These are phyloP conservation scores for Bagarius yarrelli DNA, from an alignment of 2,113 vertebrate genomes.

Conservation along the genomic window DNA sequence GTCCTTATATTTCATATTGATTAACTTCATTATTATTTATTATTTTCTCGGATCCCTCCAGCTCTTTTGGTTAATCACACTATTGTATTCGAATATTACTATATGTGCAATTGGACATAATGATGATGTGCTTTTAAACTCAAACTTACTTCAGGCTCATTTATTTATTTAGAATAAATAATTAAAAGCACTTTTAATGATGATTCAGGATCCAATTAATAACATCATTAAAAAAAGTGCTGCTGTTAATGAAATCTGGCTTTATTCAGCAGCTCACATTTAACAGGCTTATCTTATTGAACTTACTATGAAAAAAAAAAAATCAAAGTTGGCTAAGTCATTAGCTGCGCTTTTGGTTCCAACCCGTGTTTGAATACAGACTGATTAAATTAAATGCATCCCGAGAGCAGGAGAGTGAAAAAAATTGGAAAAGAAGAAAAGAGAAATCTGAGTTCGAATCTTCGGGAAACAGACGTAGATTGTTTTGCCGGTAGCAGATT, in stretches of 20 bases:
- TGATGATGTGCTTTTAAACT: background rate
- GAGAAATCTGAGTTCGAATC: background rate
- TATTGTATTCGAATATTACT: background rate
- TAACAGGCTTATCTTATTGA: constrained; percentile 1
- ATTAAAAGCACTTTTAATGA: constrained; percentile 8
- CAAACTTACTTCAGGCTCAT: background rate
- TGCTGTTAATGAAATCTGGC: background rate
- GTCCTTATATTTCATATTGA: background rate
- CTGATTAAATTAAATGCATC: background rate
- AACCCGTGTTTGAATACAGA: background rate
- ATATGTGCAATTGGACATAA: no score
- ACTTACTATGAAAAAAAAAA: constrained; percentile 1
- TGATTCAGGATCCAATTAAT: background rate
- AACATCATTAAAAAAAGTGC: background rate
- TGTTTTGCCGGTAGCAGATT: no score
- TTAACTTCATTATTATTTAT: background rate
- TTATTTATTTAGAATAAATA: constrained; percentile 6
- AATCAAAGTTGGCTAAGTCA: background rate
- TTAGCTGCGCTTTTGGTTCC: constrained; percentile 1
- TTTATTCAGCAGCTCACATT: constrained; percentile 2
- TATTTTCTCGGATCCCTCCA: background rate
- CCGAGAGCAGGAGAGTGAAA: background rate
- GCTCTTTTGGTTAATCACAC: constrained; percentile 5
- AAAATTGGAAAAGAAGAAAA: background rate
- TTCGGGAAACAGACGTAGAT: no score